Conservation (phyloP, 2,888 invertebrate genomes). For the Rutpela maculata region DNA sequence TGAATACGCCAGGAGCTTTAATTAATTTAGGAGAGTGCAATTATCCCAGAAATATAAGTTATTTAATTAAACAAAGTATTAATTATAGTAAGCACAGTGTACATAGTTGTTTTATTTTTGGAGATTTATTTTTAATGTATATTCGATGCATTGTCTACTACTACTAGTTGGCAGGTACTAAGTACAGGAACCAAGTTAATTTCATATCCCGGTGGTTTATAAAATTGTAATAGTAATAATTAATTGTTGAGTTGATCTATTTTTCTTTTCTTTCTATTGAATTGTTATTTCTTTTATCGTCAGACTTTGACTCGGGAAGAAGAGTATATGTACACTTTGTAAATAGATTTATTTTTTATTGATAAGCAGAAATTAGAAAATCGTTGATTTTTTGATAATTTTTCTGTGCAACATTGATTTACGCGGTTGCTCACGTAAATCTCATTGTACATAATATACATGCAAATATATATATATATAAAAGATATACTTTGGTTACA, state of each 20-base stretch:
- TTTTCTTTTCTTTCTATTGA: slow-evolving; percentile 52
- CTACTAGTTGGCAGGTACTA: slow-evolving; percentile 1
- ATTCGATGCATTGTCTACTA: slow-evolving; percentile 39
- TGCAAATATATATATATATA: slow-evolving; percentile 25
- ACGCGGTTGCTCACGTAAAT: slow-evolving; percentile 53
- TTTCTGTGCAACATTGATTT: slow-evolving; percentile 56
- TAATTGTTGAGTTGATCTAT: slow-evolving; percentile 57
- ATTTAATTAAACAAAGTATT: slow-evolving; percentile 44
- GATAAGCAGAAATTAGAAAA: slow-evolving; percentile 61
- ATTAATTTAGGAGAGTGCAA: slow-evolving; percentile 61
- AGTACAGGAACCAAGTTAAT: slow-evolving; percentile 38
- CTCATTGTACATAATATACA: slow-evolving; percentile 47
- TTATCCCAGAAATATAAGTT: slow-evolving; percentile 53
- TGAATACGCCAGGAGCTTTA: slow-evolving; percentile 57
- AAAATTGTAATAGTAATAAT: slow-evolving; percentile 49
- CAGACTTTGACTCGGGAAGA: slow-evolving; percentile 47
- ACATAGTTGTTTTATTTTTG: slow-evolving; percentile 65
- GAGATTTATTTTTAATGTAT: slow-evolving; percentile 55
- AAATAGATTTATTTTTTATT: slow-evolving; percentile 61
- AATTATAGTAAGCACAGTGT: slow-evolving; percentile 61
- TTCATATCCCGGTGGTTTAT: slow-evolving; percentile 57
- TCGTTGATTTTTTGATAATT: slow-evolving; percentile 60
- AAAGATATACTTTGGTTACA: not conserved
- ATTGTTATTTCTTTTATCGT: slow-evolving; percentile 50
- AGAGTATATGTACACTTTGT: slow-evolving; percentile 61